Conservation (phyloP, 2,888 invertebrate genomes). For the Phengaris alcon region DNA sequence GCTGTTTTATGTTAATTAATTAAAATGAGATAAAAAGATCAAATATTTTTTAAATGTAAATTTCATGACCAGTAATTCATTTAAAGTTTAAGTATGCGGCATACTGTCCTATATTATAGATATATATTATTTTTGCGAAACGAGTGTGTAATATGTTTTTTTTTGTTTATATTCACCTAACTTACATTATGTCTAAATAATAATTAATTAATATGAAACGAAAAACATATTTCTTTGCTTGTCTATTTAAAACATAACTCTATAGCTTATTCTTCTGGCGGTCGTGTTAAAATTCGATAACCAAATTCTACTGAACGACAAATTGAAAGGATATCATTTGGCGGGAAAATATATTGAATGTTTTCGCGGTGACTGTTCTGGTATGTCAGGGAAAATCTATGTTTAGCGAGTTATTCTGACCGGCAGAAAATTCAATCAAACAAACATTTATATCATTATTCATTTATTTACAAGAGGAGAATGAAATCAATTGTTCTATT, state of each 20-base stretch:
- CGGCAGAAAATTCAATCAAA: no score
- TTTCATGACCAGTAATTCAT: no score
- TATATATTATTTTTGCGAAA: no score
- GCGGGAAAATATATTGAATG: background rate
- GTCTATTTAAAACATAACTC: background rate
- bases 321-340: constrained; percentile 51
- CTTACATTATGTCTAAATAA: no score
- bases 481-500: no score
- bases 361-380: background rate
- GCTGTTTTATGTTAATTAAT: constrained; percentile 7
- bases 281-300: constrained; percentile 9
- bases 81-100: background rate
- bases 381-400: background rate
- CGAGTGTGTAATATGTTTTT: no score
- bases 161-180: no score
- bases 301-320: constrained; percentile 46
- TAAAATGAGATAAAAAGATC: no score
- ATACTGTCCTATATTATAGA: background rate
- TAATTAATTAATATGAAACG: no score
- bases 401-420: background rate
- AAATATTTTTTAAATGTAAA: no score
- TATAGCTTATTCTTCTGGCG: background rate
- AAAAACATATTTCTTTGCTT: background rate
- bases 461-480: no score
- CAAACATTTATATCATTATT: no score